Evolutionary conservation across 2,888 invertebrate genomes (phyloP).

Genomic region (Actias luna): DNA sequence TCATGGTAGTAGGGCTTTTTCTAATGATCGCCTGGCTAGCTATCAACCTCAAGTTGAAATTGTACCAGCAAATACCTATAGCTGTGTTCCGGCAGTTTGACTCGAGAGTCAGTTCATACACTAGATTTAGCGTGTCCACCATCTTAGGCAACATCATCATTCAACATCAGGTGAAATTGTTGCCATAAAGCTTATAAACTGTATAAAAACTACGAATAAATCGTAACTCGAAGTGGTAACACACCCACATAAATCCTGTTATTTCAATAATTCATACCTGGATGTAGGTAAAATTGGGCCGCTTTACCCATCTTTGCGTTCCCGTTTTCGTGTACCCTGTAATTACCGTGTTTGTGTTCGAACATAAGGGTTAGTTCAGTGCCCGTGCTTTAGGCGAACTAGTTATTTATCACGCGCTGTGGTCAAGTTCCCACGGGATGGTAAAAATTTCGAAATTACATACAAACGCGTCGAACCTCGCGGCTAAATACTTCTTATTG

Average conservation of each 20-base stretch:
- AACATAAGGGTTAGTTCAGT: constrained; percentile 56
- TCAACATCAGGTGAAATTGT: too few relatives aligned
- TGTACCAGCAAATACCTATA: too few relatives aligned
- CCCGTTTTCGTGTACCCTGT: constrained; percentile 48
- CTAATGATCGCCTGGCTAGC: too few relatives aligned
- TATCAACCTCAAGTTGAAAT: too few relatives aligned
- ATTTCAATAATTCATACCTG: constrained; percentile 60
- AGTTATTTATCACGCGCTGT: constrained; percentile 73
- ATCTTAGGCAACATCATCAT: too few relatives aligned
- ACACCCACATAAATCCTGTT: constrained; percentile 46
- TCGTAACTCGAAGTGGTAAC: constrained; percentile 28
- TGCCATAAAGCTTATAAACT: too few relatives aligned
- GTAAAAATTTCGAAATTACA: constrained; percentile 67
- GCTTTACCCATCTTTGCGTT: constrained; percentile 48
- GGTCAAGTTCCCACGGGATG: constrained; percentile 74
- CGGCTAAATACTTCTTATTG: constrained; percentile 57
- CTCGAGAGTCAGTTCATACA: too few relatives aligned
- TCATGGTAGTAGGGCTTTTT: too few relatives aligned
- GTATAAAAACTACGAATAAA: too few relatives aligned
- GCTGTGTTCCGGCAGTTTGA: too few relatives aligned
- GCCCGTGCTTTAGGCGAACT: constrained; percentile 65
- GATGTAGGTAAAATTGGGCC: constrained; percentile 39
- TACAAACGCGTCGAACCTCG: constrained; percentile 65
- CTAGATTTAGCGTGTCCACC: too few relatives aligned
- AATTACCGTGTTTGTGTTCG: constrained; percentile 66